Conservation (phyloP, 2,113 vertebrate genomes). For the Gnathonemus echidnorhynchus region DNA sequence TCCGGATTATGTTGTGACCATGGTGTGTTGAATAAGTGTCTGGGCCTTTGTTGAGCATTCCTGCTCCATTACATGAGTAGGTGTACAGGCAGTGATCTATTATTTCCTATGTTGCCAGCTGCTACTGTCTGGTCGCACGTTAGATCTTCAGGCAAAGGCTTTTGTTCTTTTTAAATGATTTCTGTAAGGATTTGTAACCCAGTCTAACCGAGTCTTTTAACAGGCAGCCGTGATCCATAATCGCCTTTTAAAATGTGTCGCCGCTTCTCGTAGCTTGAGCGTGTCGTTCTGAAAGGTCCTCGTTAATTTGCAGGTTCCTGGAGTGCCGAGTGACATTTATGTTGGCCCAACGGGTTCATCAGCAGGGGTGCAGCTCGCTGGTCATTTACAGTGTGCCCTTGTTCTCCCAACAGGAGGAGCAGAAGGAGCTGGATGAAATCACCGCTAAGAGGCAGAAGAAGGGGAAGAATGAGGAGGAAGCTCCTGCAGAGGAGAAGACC, state of each 20-base stretch:
- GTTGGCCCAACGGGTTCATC: no score
- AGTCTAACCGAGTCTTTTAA: background rate
- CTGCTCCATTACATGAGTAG: background rate
- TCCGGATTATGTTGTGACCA: background rate
- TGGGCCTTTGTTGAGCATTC: background rate
- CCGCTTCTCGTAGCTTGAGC: background rate
- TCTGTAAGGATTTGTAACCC: background rate
- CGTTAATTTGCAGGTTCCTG: background rate
- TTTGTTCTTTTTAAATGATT: background rate
- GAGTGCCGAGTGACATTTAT: background rate
- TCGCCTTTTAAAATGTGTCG: background rate
- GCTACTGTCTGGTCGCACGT: background rate
- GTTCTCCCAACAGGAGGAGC: slow-evolving; percentile 69
- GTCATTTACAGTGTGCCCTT: background rate
- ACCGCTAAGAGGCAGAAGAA: slow-evolving; percentile 95
- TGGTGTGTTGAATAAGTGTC: background rate
- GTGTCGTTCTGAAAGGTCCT: background rate
- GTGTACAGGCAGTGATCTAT: background rate
- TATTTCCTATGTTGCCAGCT: background rate
- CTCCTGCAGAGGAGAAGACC: slow-evolving; percentile 92
- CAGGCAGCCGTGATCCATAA: background rate
- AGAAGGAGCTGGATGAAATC: slow-evolving; percentile 95
- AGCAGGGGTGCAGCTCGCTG: background rate
- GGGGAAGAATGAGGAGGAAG: slow-evolving; percentile 87
- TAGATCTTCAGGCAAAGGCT: background rate